Conservation (phyloP, 2,113 vertebrate species). For the Bambusicola thoracicus region DNA sequence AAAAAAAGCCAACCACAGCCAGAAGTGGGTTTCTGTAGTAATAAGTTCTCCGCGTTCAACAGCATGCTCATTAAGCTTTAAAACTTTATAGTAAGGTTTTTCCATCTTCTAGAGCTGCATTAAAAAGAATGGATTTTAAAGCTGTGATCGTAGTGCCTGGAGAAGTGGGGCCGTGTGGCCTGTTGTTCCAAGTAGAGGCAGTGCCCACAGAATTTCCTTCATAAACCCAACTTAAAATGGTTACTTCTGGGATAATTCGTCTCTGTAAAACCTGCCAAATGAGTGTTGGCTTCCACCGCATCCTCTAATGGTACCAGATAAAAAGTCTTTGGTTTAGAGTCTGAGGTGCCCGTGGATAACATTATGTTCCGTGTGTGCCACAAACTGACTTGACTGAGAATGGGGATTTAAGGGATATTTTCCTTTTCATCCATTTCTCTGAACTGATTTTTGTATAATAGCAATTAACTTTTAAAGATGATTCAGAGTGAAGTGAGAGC, state of each 20-base stretch:
- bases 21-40: background rate
- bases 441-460: background rate
- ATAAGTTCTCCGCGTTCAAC: background rate
- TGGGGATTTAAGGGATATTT: background rate
- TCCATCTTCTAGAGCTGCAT: background rate
- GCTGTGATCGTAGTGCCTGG: background rate
- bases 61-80: background rate
- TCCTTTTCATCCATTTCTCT: background rate
- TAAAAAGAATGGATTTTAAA: background rate
- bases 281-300: background rate
- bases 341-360: background rate
- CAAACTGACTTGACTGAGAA: background rate
- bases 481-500: background rate
- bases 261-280: background rate
- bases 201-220: background rate
- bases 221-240: background rate
- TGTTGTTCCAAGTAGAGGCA: background rate
- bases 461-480: background rate
- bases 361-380: background rate
- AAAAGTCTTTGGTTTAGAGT: background rate
- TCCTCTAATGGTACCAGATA: background rate
- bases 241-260: background rate
- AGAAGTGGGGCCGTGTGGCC: background rate
- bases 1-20: background rate
- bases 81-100: background rate